Evolutionary conservation across 2,797 vertebrate genomes (phyloP).

Genomic region (Rhyacichthys aspro): DNA sequence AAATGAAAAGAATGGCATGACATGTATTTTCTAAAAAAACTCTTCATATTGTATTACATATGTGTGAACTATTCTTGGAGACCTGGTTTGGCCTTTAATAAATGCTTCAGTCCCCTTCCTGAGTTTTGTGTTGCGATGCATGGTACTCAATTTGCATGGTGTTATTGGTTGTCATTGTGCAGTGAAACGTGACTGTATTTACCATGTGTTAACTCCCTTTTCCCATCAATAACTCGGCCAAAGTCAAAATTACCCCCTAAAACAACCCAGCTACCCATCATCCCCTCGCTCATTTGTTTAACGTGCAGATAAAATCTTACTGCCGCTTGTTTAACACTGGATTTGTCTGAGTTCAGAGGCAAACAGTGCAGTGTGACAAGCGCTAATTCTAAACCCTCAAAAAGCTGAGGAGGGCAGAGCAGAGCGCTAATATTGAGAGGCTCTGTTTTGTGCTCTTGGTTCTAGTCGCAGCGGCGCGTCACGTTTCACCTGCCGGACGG

Average conservation of each 20-base stretch:
- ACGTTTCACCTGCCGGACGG: constrained; percentile 99
- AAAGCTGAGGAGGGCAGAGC: constrained; percentile 64
- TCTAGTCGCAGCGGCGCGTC: constrained; percentile 99
- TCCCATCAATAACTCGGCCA: constrained; percentile 41
- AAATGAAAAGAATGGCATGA: no score
- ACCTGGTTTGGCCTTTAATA: constrained; percentile 29
- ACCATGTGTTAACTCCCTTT: constrained; percentile 47
- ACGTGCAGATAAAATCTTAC: constrained; percentile 28
- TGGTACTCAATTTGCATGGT: constrained; percentile 52
- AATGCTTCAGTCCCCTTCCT: constrained; percentile 53
- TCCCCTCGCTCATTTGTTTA: constrained; percentile 22
- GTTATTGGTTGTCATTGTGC: constrained; percentile 65
- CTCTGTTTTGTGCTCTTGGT: constrained; percentile 94
- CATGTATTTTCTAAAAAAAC: no score
- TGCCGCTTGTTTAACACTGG: constrained; percentile 43
- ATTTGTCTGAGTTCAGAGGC: constrained; percentile 11
- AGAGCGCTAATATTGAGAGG: constrained; percentile 85
- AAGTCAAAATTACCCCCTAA: constrained; percentile 39
- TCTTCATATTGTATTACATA: no score
- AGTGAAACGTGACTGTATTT: constrained; percentile 78
- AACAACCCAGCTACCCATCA: constrained; percentile 19
- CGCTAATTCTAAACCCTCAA: constrained; percentile 43
- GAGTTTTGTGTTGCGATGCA: constrained; percentile 36
- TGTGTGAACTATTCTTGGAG: no score
- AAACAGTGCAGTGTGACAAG: constrained; percentile 35